Conservation (phyloP, 2,797 vertebrate genomes). For the Hyperoplus immaculatus region DNA sequence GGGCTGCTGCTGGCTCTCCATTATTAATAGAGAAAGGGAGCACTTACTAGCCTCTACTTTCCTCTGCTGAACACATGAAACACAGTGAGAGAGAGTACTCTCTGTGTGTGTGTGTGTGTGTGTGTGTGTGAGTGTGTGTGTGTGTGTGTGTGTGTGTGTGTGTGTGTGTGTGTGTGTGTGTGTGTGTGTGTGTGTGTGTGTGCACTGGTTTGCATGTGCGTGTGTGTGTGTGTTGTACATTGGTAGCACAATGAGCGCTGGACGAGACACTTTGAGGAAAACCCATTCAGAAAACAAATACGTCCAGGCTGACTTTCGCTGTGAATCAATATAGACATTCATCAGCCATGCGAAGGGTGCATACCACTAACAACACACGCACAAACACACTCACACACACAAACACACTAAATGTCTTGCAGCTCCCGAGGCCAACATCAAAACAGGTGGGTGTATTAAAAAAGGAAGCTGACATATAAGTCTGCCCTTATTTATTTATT, state of each 20-base stretch:
- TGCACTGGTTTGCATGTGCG: constrained; percentile 6
- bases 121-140: constrained; percentile 26
- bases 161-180: constrained; percentile 40
- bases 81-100: constrained; percentile 17
- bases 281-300: constrained; percentile 74
- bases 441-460: constrained; percentile 14
- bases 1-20: constrained; percentile 61
- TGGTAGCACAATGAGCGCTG: constrained; percentile 30
- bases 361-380: constrained; percentile 30
- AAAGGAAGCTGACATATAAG: not conserved
- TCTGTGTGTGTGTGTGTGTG: constrained; percentile 17
- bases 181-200: constrained; percentile 13
- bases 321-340: constrained; percentile 63
- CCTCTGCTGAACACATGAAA: constrained; percentile 45
- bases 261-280: constrained; percentile 48
- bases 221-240: constrained; percentile 22
- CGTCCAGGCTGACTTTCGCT: constrained; percentile 41
- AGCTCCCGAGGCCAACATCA: not conserved
- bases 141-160: constrained; percentile 10
- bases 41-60: constrained; percentile 65
- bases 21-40: constrained; percentile 77
- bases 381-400: constrained; percentile 18
- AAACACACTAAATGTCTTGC: constrained; percentile 12
- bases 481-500: not conserved
- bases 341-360: constrained; percentile 48